A percentile compares a stretch with the other conserved stretches of the same genome.
These are phyloP conservation scores for Nematopogon swammerdamellus DNA, from an alignment of 2,888 invertebrate genomes.

Conservation along the genomic window DNA sequence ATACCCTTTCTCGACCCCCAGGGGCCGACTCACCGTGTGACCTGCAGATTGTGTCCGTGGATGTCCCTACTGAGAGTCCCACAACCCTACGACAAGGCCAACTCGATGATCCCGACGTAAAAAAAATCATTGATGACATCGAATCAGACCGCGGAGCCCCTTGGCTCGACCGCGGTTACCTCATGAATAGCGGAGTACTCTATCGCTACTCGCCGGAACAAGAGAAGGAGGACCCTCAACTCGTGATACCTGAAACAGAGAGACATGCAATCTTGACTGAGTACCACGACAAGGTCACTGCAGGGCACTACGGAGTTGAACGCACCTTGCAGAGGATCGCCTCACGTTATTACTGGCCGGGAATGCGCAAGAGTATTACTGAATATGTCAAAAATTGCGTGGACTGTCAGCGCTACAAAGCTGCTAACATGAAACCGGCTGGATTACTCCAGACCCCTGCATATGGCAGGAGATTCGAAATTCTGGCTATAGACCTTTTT, in stretches of 20 bases:
- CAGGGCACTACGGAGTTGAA: conserved; percentile 13
- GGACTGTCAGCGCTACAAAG: conserved; percentile 19
- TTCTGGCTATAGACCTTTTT: conserved; percentile 17
- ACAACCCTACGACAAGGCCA: conserved; percentile 3
- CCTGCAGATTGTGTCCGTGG: conserved; percentile 1
- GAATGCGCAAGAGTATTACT: conserved; percentile 11
- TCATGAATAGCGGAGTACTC: background rate
- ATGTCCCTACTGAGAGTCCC: background rate
- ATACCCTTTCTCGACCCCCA: conserved; percentile 21
- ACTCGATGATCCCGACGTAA: conserved; percentile 4
- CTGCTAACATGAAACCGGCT: conserved; percentile 17
- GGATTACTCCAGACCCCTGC: conserved; percentile 18
- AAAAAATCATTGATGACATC: conserved; percentile 5
- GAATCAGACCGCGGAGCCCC: background rate
- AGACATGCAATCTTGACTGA: background rate
- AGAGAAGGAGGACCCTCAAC: background rate
- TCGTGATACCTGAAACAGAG: background rate
- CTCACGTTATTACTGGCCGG: conserved; percentile 12
- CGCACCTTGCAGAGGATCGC: conserved; percentile 8
- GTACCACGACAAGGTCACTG: background rate
- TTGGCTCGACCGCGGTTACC: background rate
- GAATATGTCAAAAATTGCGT: conserved; percentile 13
- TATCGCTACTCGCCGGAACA: background rate
- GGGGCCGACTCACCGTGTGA: background rate
- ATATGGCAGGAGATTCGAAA: conserved; percentile 13